Evolutionary conservation across 2,888 invertebrate species (phyloP).

Genomic region (Cryptocephalus moraei): DNA sequence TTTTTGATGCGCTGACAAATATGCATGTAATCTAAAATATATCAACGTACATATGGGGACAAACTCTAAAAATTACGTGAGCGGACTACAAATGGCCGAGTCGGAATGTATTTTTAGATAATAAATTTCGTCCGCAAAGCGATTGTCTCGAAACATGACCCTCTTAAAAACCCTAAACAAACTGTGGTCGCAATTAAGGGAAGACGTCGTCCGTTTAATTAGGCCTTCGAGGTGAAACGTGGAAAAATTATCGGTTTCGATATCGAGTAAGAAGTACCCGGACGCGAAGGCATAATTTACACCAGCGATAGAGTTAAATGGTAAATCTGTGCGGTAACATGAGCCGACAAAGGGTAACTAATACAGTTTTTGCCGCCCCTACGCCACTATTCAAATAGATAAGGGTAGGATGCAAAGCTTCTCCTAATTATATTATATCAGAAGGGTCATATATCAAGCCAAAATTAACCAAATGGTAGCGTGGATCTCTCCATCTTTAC

Average conservation of each 20-base stretch:
- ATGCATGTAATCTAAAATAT: background rate
- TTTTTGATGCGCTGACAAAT: too few species aligned
- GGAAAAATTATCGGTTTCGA: too few species aligned
- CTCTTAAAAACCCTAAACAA: background rate
- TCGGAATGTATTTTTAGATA: background rate
- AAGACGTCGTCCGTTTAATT: too few species aligned
- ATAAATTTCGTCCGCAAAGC: background rate
- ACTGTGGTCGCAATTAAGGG: too few species aligned
- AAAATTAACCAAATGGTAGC: constrained; percentile 29
- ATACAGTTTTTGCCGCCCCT: constrained; percentile 39
- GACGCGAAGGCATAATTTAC: constrained; percentile 1
- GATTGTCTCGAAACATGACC: background rate
- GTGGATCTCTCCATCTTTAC: background rate
- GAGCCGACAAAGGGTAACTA: constrained; percentile 37
- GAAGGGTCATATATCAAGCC: constrained; percentile 38
- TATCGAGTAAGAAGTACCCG: too few species aligned
- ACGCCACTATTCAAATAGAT: constrained; percentile 39
- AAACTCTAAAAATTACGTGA: background rate
- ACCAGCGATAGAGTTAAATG: constrained; percentile 12
- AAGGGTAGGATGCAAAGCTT: constrained; percentile 37
- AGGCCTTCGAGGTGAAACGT: too few species aligned
- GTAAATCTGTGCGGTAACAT: constrained; percentile 28
- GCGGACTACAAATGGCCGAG: background rate
- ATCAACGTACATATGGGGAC: background rate
- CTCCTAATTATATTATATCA: constrained; percentile 40